Percentiles rank a stretch among this genome's conserved stretches.
Conservation (phyloP, 2,888 invertebrate species). For the Anorthoa munda region DNA sequence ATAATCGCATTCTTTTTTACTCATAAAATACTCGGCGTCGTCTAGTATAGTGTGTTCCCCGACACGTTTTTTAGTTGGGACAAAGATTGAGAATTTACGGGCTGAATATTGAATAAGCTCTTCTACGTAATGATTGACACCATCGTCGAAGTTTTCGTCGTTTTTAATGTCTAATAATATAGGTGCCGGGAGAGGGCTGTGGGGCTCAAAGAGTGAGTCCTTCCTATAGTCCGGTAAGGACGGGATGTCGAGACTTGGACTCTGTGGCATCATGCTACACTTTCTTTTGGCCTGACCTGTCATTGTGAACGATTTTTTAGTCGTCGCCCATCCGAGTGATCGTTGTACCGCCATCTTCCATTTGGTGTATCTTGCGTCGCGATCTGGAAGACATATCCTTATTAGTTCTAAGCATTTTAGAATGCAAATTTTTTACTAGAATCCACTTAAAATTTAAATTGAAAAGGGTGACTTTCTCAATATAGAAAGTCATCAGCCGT, state of each 20-base stretch:
- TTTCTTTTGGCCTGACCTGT: constrained; percentile 92
- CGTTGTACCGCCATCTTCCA: constrained; percentile 99
- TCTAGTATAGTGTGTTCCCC: constrained; percentile 84
- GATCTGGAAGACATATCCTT: constrained; percentile 89
- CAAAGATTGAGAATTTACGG: constrained; percentile 82
- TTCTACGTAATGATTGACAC: constrained; percentile 76
- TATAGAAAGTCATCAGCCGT: background rate
- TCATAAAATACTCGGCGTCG: constrained; percentile 83
- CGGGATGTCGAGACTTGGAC: constrained; percentile 70
- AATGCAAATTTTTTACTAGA: background rate
- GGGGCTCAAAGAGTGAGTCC: constrained; percentile 70
- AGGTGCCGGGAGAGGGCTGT: constrained; percentile 28
- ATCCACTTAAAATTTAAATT: background rate
- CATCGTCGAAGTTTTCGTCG: constrained; percentile 71
- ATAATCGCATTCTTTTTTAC: constrained; percentile 86
- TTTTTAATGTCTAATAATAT: constrained; percentile 65
- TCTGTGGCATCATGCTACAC: constrained; percentile 76
- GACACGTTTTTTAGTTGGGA: constrained; percentile 73
- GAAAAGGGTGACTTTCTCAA: background rate
- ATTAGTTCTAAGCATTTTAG: background rate
- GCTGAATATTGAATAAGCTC: constrained; percentile 83
- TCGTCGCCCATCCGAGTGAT: constrained; percentile 96
- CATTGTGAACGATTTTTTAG: constrained; percentile 94
- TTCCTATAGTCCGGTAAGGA: constrained; percentile 74
- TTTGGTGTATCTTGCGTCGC: constrained; percentile 95